Percentiles rank a stretch among this genome's conserved stretches.
Evolutionary conservation across 2,797 vertebrate species (phyloP).

Genomic region (Lacerta bilineata): DNA sequence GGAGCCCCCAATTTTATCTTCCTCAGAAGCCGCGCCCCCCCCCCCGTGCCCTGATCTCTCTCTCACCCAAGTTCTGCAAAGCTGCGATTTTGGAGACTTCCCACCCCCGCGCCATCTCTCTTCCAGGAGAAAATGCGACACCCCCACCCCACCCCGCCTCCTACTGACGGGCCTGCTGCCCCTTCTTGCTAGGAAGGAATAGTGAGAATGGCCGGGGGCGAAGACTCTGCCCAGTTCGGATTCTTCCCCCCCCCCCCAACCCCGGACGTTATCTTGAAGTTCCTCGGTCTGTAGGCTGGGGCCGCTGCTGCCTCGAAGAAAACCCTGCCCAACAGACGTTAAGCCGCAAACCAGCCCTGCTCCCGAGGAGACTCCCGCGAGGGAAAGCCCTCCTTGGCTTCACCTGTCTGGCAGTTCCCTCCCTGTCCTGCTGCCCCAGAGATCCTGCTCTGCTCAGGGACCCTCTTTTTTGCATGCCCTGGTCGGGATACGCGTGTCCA

Average conservation of each 20-base stretch:
- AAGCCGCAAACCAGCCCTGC: too few relatives aligned
- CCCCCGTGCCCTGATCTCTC: background rate
- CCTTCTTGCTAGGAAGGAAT: background rate
- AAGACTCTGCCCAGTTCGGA: background rate
- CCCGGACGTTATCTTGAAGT: slow-evolving; percentile 28
- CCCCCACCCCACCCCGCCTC: background rate
- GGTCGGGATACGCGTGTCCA: too few relatives aligned
- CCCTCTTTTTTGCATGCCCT: too few relatives aligned
- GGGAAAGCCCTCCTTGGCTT: too few relatives aligned
- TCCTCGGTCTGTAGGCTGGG: slow-evolving; percentile 74
- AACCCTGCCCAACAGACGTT: background rate
- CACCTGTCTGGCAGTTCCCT: too few relatives aligned
- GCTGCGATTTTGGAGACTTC: background rate
- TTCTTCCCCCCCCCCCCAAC: background rate
- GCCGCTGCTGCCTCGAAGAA: slow-evolving; percentile 78
- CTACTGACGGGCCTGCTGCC: background rate
- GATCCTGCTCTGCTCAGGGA: too few relatives aligned
- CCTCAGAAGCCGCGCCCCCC: background rate
- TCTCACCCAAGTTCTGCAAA: background rate
- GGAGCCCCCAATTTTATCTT: background rate
- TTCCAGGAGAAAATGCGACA: too few relatives aligned
- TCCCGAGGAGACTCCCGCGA: too few relatives aligned
- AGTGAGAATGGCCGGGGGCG: background rate
- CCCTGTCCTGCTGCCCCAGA: too few relatives aligned
- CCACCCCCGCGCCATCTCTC: background rate